Conservation (phyloP, 1,140 invertebrate genomes). For the Cryptotermes secundus region DNA sequence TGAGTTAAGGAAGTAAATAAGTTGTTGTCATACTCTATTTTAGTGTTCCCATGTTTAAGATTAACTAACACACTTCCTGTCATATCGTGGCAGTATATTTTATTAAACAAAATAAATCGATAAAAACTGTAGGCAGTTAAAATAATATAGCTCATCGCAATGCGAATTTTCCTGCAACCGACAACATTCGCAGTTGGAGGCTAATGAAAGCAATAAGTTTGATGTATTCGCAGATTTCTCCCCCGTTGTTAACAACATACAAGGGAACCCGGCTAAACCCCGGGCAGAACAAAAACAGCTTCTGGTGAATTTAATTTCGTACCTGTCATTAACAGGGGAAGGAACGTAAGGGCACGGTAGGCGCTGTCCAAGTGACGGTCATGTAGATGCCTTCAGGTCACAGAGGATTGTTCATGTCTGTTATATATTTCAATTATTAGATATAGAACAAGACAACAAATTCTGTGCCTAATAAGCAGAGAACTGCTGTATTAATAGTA, state of each 20-base stretch:
- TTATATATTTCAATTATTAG: too few relatives aligned
- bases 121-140: not conserved
- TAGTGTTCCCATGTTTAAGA: too few relatives aligned
- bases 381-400: not conserved
- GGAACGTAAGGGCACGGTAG: not conserved
- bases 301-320: not conserved
- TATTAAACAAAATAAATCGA: not conserved
- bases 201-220: not conserved
- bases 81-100: too few relatives aligned
- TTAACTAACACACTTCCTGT: too few relatives aligned
- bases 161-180: not conserved
- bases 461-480: too few relatives aligned
- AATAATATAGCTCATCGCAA: not conserved
- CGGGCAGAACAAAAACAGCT: not conserved
- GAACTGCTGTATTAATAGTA: too few relatives aligned
- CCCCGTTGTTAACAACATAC: not conserved
- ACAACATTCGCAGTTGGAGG: not conserved
- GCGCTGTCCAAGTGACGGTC: not conserved
- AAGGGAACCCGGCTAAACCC: too few relatives aligned
- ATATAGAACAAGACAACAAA: too few relatives aligned
- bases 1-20: too few relatives aligned
- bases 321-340: constrained; percentile 1
- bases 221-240: not conserved
- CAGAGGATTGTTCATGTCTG: not conserved
- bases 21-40: too few relatives aligned